Percentiles rank a stretch among this genome's conserved stretches.
Conservation (phyloP, 92 coral and sea anemone species). For the Parazoanthus swiftii region DNA sequence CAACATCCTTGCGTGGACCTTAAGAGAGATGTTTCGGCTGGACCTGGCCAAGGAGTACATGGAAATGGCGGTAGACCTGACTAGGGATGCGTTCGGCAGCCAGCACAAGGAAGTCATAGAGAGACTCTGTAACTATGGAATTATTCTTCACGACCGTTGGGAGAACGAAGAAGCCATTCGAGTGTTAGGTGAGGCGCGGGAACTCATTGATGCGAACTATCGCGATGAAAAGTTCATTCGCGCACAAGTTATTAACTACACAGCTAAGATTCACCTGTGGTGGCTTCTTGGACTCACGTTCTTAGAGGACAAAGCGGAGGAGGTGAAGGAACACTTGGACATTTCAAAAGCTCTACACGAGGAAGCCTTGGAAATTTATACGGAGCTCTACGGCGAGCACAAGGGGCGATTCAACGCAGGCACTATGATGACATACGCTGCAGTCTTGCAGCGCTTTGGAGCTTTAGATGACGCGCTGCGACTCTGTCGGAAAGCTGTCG, state of each 20-base stretch:
- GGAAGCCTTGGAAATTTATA: constrained; percentile 72
- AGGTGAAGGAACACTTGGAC: constrained; percentile 50
- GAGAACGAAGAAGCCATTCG: constrained; percentile 73
- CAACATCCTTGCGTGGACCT: constrained; percentile 78
- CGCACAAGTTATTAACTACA: constrained; percentile 75
- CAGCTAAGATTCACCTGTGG: constrained; percentile 79
- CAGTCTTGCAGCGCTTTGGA: constrained; percentile 60
- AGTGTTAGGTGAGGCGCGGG: constrained; percentile 71
- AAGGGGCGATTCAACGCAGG: constrained; percentile 73
- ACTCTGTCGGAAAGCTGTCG: constrained; percentile 62
- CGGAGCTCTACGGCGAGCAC: constrained; percentile 68
- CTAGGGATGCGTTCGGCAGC: constrained; percentile 61
- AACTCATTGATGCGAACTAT: constrained; percentile 51
- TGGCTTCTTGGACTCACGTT: constrained; percentile 65
- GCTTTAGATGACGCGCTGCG: constrained; percentile 59
- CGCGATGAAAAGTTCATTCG: constrained; percentile 43
- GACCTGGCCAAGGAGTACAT: constrained; percentile 80
- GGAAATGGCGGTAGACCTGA: constrained; percentile 68
- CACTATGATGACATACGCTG: constrained; percentile 78
- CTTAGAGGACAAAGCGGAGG: constrained; percentile 51
- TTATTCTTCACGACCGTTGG: constrained; percentile 82
- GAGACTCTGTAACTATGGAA: constrained; percentile 84
- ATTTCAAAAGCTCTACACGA: constrained; percentile 67
- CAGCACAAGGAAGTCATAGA: constrained; percentile 69
- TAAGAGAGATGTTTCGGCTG: constrained; percentile 71